Percentiles rank a stretch among this genome's conserved stretches.
Conservation (phyloP, 64 coral and sea anemone species). For the Porites australiensis region DNA sequence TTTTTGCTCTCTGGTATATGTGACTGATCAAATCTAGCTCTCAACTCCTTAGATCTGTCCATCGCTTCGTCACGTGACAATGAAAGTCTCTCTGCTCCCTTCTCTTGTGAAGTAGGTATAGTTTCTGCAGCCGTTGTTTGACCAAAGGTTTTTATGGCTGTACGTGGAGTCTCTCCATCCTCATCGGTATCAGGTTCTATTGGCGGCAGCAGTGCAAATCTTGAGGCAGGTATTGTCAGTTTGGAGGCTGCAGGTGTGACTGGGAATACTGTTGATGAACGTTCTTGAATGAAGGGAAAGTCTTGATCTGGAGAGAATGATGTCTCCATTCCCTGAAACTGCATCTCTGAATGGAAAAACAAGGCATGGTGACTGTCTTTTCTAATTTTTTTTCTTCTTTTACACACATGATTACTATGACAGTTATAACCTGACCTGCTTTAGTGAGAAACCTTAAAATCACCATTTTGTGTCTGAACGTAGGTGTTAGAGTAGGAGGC, state of each 20-base stretch:
- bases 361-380: too few relatives aligned
- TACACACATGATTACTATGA: too few relatives aligned
- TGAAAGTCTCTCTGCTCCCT: background rate
- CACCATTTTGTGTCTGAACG: too few relatives aligned
- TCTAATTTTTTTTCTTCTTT: too few relatives aligned
- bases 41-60: background rate
- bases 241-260: conserved; percentile 86
- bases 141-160: conserved; percentile 15
- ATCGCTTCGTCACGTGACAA: background rate
- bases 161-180: background rate
- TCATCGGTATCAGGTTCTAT: conserved; percentile 36
- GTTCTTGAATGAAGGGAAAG: background rate
- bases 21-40: conserved; percentile 21
- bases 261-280: conserved; percentile 53
- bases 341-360: conserved; percentile 57
- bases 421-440: too few relatives aligned
- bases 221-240: conserved; percentile 66
- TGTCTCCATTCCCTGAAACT: conserved; percentile 52
- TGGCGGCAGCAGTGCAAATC: conserved; percentile 39
- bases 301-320: conserved; percentile 29
- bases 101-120: background rate
- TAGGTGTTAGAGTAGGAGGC: too few relatives aligned
- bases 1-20: background rate
- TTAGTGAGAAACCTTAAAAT: too few relatives aligned
- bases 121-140: background rate